phyloP scores from a whole-genome alignment of 2,113 vertebrate genomes.

The Tragelaphus scriptus region DNA sequence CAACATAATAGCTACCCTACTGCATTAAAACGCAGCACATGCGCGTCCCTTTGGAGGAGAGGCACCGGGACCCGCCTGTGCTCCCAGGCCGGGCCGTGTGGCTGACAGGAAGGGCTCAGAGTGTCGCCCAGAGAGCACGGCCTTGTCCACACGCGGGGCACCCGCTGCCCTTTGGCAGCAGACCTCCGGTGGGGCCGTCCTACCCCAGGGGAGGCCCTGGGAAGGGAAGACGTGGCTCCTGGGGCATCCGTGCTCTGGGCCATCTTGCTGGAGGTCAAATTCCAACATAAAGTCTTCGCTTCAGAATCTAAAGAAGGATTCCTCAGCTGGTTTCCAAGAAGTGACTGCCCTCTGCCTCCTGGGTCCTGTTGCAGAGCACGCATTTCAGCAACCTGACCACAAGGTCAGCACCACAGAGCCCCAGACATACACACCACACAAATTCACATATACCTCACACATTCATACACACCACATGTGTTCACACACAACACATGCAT shows the following conservation, averaged over 20 bases:
- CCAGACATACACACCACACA: neutral
- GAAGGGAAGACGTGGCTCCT: neutral
- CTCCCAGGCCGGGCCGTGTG: rapidly evolving
- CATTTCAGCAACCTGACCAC: too few species aligned
- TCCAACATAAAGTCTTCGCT: neutral
- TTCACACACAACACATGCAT: neutral
- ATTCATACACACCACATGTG: too few species aligned
- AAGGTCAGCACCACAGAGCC: neutral
- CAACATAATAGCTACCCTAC: neutral
- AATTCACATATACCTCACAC: too few species aligned
- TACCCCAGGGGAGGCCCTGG: neutral
- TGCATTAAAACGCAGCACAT: rapidly evolving
- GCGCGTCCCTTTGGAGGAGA: rapidly evolving
- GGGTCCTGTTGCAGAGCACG: rapidly evolving
- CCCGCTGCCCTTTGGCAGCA: neutral
- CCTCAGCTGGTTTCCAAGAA: neutral
- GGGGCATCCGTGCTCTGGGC: neutral
- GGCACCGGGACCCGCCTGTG: rapidly evolving
- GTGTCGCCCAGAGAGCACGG: rapidly evolving
- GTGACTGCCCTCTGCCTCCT: rapidly evolving
- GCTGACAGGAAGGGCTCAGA: neutral
- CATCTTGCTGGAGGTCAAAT: neutral
- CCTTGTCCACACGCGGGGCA: rapidly evolving
- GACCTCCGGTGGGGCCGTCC: neutral
- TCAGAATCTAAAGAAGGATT: neutral